phyloP scores from a whole-genome alignment of 1,140 invertebrate species.

The Gonatopus flavifemur region DNA sequence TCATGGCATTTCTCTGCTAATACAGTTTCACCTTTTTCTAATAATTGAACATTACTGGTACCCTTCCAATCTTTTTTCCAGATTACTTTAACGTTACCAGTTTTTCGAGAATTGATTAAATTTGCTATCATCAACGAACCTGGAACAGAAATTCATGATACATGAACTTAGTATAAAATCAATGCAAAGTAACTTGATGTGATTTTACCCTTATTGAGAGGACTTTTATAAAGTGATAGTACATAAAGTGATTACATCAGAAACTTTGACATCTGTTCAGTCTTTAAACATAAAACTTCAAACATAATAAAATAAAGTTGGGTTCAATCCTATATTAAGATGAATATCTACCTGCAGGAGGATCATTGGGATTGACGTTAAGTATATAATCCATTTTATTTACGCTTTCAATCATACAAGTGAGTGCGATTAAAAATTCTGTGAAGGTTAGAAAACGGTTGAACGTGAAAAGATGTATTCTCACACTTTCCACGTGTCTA shows the following conservation, averaged over 20 bases:
- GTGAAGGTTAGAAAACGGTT: too few species aligned
- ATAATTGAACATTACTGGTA: conserved; percentile 35
- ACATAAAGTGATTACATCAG: not conserved
- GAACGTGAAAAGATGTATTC: too few species aligned
- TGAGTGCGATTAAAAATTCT: too few species aligned
- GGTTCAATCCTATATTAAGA: not conserved
- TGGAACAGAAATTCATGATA: conserved; percentile 17
- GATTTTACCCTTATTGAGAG: not conserved
- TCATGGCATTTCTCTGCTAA: conserved; percentile 37
- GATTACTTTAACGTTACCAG: conserved; percentile 38
- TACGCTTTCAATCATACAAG: too few species aligned
- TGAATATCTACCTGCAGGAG: conserved; percentile 35
- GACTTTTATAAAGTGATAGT: too few species aligned
- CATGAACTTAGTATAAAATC: not conserved
- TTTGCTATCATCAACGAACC: conserved; percentile 49
- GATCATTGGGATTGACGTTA: conserved; percentile 31
- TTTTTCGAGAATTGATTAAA: conserved; percentile 37
- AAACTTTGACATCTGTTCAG: conserved; percentile 4
- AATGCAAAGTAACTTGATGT: not conserved
- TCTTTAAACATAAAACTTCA: not conserved
- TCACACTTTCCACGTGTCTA: too few species aligned
- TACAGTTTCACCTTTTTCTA: conserved; percentile 23
- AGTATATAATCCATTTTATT: conserved; percentile 40
- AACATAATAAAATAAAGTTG: not conserved
- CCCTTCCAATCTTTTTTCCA: conserved; percentile 43